Evolutionary conservation across 2,113 vertebrate genomes (phyloP).

Genomic region (Lethenteron reissneri): DNA sequence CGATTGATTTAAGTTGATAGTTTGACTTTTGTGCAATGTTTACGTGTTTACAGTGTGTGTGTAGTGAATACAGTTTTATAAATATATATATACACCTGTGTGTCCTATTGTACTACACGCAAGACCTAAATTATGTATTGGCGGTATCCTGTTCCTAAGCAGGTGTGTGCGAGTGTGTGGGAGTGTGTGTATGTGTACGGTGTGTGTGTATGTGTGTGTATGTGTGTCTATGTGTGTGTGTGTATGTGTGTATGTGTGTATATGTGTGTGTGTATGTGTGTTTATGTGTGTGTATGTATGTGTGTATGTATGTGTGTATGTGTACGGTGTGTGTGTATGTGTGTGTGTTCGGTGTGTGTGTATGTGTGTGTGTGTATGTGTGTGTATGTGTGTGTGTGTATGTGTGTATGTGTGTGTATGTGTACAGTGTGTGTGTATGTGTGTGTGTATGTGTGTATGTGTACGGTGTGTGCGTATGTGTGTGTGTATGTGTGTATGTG

Average conservation of each 20-base stretch:
- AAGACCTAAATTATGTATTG: too few relatives aligned
- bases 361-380: background rate
- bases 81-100: too few relatives aligned
- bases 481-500: background rate
- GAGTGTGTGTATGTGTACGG: background rate
- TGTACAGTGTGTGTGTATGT: background rate
- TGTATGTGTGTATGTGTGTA: constrained; percentile 1
- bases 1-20: too few relatives aligned
- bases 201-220: background rate
- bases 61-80: too few relatives aligned
- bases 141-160: background rate
- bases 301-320: background rate
- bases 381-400: background rate
- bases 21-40: too few relatives aligned
- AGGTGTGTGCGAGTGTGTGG: background rate
- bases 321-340: background rate
- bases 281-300: background rate
- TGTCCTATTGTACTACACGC: too few relatives aligned
- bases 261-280: background rate
- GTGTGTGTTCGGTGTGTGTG: background rate
- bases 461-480: background rate
- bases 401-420: background rate
- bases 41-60: too few relatives aligned
- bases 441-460: constrained; percentile 1
- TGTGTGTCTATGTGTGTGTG: background rate